Percentiles rank a stretch among this genome's conserved stretches.
phyloP scores from a whole-genome alignment of 2,797 vertebrate species.

The Gallinago stenura region DNA sequence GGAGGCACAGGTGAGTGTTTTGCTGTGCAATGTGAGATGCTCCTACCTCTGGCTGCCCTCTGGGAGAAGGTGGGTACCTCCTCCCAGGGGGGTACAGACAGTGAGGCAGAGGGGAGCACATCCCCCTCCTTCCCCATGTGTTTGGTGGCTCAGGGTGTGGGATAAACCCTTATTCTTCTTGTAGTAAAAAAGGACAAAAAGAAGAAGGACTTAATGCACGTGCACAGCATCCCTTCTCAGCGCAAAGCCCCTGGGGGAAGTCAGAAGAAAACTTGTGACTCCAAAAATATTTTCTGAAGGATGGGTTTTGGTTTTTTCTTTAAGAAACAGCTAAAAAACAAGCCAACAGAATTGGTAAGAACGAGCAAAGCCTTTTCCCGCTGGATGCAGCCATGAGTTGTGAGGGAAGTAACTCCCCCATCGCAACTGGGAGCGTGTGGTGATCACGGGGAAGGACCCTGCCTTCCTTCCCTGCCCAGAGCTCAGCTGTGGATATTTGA shows the following conservation, averaged over 20 bases:
- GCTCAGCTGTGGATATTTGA: background rate
- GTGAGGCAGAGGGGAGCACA: background rate
- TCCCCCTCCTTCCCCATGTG: background rate
- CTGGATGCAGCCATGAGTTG: background rate
- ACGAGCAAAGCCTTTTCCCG: background rate
- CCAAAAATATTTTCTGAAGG: background rate
- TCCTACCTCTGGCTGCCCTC: background rate
- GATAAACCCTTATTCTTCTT: background rate
- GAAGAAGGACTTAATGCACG: background rate
- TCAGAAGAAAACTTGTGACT: background rate
- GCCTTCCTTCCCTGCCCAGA: too few relatives aligned
- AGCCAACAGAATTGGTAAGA: background rate
- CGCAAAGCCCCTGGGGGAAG: background rate
- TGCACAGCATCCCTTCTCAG: background rate
- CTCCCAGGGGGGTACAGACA: background rate
- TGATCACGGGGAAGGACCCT: background rate
- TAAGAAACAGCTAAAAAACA: background rate
- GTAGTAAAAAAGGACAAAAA: background rate
- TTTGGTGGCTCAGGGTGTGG: background rate
- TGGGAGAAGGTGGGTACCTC: background rate
- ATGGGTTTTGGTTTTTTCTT: background rate
- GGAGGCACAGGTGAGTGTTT: rapidly evolving
- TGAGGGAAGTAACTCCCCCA: background rate
- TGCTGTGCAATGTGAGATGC: background rate
- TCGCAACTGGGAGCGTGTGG: rapidly evolving